These are phyloP conservation scores for Parotocinclus haroldoi DNA, from an alignment of 2,797 vertebrate genomes.

Conservation along the genomic window DNA sequence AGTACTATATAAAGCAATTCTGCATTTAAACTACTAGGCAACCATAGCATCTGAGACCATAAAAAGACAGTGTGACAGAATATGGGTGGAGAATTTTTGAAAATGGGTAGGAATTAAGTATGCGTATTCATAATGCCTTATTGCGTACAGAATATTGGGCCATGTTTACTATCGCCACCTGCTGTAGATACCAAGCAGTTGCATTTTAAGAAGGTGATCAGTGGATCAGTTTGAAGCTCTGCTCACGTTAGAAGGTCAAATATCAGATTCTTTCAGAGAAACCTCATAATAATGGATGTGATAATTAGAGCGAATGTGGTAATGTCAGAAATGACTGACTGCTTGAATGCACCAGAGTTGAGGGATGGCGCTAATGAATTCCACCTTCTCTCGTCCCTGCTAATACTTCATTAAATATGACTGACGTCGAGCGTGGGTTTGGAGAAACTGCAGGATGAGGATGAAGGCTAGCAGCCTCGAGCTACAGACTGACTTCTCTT, in stretches of 20 bases:
- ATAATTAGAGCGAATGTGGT: background rate
- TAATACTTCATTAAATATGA: background rate
- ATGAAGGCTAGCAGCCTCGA: background rate
- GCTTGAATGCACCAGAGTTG: background rate
- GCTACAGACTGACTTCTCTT: constrained; percentile 11
- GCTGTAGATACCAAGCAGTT: no score
- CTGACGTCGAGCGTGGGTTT: background rate
- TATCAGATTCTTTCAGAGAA: background rate
- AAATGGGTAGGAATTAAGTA: no score
- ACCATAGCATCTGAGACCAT: no score
- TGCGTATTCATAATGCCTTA: no score
- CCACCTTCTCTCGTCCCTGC: background rate
- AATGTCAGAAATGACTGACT: background rate
- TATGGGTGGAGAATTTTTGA: no score
- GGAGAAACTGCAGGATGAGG: background rate
- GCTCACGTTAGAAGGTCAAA: background rate
- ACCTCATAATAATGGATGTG: background rate
- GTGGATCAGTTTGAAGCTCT: no score
- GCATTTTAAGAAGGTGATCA: no score
- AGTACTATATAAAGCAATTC: no score
- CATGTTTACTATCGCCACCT: no score
- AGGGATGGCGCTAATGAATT: background rate
- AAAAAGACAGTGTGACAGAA: no score
- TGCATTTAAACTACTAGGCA: no score
- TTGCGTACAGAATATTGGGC: no score